Base-by-base conservation (phyloP, 2,888 invertebrate genomes). In the Tholera decimalis region DNA sequence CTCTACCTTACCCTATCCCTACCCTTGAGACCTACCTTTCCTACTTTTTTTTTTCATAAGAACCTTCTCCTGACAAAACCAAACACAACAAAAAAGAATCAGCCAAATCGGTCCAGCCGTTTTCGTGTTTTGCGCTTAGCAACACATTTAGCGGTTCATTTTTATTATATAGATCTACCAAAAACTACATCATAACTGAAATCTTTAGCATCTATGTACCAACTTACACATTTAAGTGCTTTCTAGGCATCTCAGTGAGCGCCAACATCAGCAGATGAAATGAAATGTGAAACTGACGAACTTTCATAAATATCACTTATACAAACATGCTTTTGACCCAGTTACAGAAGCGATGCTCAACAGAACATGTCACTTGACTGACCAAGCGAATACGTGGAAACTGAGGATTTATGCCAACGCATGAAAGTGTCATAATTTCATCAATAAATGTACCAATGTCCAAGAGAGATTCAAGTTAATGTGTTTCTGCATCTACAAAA, bases 251-350 rank as follows among this genome's bases (percentile, higher is more conserved):
- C n/a, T 7, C 24, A 41, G 13, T 33, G 8, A 26, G 7, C 4
- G 2, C 20, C n/a, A 3, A 60, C 8, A 35, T 37, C 9, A n/a
- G 18, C 26, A 66, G 22, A 54, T 77, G 37, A 44, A 53, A 58
- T 35, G 33, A 47, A 58, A 74, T 30, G 79, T 49, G 69, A 68
- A 74, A 68, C 30, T 24, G 8, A 18, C 37, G 13, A 49, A 73
- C 83, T 79, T 79, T 82, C 80, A 65, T 82, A 69, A 72, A 59
- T 80, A 64, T 77, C 70, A 60, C 60, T 68, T 63, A 67, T 0
- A 68, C 69, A 79, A 76, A 72, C 44, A 70, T 55, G 35, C n/a
- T 69, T 71, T 51, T 67, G 64, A 77, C 80, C 81, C 30, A 73
- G 57, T 65, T 60, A 41, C 50, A 50, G 50, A 57, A 47, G 37